Percentiles rank a stretch among this genome's conserved stretches.
Evolutionary conservation across 2,797 vertebrate species (phyloP).

Genomic region (Tenualosa ilisha): DNA sequence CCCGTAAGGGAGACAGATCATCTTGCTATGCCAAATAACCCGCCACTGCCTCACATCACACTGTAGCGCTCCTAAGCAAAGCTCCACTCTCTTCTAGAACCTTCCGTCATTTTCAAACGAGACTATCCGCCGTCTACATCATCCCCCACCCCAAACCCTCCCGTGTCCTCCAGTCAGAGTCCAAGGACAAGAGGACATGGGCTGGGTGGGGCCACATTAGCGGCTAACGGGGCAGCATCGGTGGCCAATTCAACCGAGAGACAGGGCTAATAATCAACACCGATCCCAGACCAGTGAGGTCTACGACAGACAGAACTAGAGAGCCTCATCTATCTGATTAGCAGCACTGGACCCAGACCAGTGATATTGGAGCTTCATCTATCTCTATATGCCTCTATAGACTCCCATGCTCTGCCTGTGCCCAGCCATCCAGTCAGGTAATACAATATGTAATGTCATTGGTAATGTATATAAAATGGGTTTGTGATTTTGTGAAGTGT

Average conservation of each 20-base stretch:
- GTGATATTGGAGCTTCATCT: not conserved
- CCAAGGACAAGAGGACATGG: slow-evolving; percentile 1
- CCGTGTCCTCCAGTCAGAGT: not conserved
- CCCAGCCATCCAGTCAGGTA: not conserved
- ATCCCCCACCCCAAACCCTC: not conserved
- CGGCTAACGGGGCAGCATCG: not conserved
- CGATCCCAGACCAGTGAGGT: not conserved
- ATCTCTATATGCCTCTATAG: not conserved
- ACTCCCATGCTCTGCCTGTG: not conserved
- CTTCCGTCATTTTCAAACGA: slow-evolving; percentile 16
- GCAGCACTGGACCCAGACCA: not conserved
- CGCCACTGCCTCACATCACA: slow-evolving; percentile 17
- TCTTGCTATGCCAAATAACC: slow-evolving; percentile 50
- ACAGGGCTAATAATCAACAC: not conserved
- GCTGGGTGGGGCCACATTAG: not conserved
- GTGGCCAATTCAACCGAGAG: not conserved
- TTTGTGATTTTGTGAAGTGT: not conserved
- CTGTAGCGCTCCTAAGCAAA: not conserved
- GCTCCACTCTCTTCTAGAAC: not conserved
- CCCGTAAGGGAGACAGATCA: slow-evolving; percentile 45
- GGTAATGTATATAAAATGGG: not conserved
- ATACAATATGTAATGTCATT: not conserved
- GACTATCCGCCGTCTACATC: slow-evolving; percentile 5
- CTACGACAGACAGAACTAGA: not conserved
- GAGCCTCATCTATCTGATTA: not conserved